Base-by-base conservation (phyloP, 1,140 invertebrate genomes). In the Copidosoma floridanum region DNA sequence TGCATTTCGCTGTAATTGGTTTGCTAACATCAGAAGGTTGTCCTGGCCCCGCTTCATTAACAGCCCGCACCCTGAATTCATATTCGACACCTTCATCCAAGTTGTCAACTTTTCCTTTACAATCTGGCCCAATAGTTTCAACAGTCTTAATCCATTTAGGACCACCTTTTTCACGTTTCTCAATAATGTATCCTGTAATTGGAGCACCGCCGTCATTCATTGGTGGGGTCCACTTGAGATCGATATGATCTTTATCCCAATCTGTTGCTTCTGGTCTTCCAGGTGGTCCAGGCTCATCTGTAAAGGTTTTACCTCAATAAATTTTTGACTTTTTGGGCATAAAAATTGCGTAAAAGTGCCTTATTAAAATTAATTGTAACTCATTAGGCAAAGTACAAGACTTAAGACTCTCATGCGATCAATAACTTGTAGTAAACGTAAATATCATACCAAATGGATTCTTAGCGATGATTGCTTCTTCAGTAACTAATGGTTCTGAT, bases 181-280 rank as follows among this genome's bases (percentile, higher is more conserved):
- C 95, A 68, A 98, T 89, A 44, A 97, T 82, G 71, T 98, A 98
- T 43, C 91, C 92, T 63, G 89, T 93, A 78, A 98, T 91, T 67
- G 95, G 95, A 62, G 93, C 90, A 51, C 94, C 94, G 68, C 94
- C 94, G 80, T 97, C 93, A 44, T 88, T 91, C 48, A 87, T 77
- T 51, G 95, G 94, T 73, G 92, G 89, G 69, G 87, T 86, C 95
- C 95, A 97, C 82, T 90, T 89, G 58, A 97, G 84, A 70, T 97
- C 94, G 61, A 97, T 92, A 71, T 91, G 90, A 80, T 97, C 92
- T 72, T 93, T 95, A 76, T 97, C 95, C 94, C 94, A 97, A 75
- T 97, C 95, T 32, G 89, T 86, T 11, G 92, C 84, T 74, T 96
- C 92, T 20, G 94, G 94, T 60, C 88, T 87, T 40, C 92, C 92